Percentiles rank a stretch among this genome's conserved stretches.
phyloP scores from a whole-genome alignment of 1,140 invertebrate genomes.

The Tetragonula clypearis region DNA sequence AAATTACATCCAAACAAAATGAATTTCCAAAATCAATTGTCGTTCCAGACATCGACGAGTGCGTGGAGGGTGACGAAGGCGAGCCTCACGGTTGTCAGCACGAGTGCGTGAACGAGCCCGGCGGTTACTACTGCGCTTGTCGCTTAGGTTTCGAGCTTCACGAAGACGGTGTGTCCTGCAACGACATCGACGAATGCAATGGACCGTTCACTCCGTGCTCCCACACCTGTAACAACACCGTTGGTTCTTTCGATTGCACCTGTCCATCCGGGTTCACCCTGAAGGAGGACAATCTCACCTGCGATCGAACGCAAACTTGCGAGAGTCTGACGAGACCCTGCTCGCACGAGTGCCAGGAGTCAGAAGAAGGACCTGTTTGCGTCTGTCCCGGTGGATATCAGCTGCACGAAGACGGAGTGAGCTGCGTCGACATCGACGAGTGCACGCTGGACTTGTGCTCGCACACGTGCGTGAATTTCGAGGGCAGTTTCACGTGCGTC shows the following conservation, averaged over 20 bases:
- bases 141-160: conserved; percentile 77
- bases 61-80: conserved; percentile 84
- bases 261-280: conserved; percentile 78
- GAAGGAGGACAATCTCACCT: conserved; percentile 69
- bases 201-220: conserved; percentile 72
- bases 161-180: conserved; percentile 78
- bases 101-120: conserved; percentile 87
- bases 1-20: too few relatives aligned
- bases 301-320: conserved; percentile 72
- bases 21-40: conserved; percentile 57
- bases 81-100: conserved; percentile 83
- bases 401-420: conserved; percentile 74
- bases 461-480: conserved; percentile 86
- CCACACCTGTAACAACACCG: conserved; percentile 75
- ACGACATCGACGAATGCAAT: conserved; percentile 84
- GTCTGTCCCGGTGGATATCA: conserved; percentile 84
- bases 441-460: conserved; percentile 78
- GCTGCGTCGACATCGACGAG: conserved; percentile 86
- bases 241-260: conserved; percentile 80
- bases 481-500: conserved; percentile 87
- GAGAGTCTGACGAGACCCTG: conserved; percentile 71
- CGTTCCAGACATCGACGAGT: conserved; percentile 89
- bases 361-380: conserved; percentile 83
- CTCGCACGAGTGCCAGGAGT: conserved; percentile 83
- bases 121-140: conserved; percentile 87